Percentiles rank a stretch among this genome's conserved stretches.
Conservation (phyloP, 1,140 invertebrate genomes). For the Nasonia vitripennis region DNA sequence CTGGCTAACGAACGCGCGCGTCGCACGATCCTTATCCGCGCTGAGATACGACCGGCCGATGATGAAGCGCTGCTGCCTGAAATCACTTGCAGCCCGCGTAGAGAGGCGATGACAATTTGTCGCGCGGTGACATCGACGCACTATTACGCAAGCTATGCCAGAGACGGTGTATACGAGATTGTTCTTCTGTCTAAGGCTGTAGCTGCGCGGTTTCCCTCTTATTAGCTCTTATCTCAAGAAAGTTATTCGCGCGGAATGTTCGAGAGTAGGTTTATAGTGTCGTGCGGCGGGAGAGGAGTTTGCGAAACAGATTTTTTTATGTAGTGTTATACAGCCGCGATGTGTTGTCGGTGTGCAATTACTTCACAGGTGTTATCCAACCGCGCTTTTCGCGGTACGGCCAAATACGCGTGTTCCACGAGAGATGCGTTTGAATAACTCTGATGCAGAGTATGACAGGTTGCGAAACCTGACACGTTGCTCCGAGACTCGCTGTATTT, state of each 20-base stretch:
- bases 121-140: neutral
- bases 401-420: too few relatives aligned
- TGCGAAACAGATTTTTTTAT: constrained; percentile 22
- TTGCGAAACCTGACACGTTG: too few relatives aligned
- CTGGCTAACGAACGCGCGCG: neutral
- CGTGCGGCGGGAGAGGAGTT: neutral
- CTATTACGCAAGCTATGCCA: neutral
- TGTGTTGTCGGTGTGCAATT: neutral
- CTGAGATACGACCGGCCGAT: neutral
- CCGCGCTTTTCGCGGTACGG: neutral
- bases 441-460: too few relatives aligned
- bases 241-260: neutral
- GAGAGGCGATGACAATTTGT: neutral
- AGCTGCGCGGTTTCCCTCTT: neutral
- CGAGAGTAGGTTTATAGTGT: neutral
- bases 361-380: neutral
- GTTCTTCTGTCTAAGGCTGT: too few relatives aligned
- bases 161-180: neutral
- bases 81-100: neutral
- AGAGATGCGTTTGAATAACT: too few relatives aligned
- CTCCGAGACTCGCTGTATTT: too few relatives aligned
- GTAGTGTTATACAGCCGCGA: neutral
- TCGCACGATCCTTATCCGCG: constrained; percentile 7
- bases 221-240: constrained; percentile 1
- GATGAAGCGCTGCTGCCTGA: neutral